A percentile compares a stretch with the other conserved stretches of the same genome.
Evolutionary conservation across 2,113 vertebrate species (phyloP).

Genomic region (Archilochus colubris): DNA sequence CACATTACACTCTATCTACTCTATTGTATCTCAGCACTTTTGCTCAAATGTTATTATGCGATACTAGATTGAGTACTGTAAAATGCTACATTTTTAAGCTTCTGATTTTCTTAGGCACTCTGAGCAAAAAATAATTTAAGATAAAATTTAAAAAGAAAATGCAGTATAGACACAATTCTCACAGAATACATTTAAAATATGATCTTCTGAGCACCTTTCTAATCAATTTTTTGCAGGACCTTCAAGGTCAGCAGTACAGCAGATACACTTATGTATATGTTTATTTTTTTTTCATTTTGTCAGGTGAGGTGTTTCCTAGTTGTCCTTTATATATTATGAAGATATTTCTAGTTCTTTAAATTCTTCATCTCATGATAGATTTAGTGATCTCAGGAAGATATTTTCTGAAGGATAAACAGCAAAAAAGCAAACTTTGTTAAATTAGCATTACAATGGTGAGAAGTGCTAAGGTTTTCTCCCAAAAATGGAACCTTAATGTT

Average conservation of each 20-base stretch:
- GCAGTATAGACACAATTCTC: background rate
- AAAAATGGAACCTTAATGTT: background rate
- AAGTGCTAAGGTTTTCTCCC: accelerated
- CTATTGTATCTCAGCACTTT: background rate
- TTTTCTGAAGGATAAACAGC: background rate
- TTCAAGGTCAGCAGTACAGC: background rate
- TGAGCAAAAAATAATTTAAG: background rate
- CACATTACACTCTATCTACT: background rate
- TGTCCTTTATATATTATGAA: background rate
- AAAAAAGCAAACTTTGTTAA: background rate
- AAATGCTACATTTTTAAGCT: background rate
- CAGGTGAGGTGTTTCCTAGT: background rate
- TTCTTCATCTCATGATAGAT: background rate
- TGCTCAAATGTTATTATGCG: background rate
- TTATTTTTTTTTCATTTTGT: background rate
- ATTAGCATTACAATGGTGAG: background rate
- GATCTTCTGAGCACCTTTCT: background rate
- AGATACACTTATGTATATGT: background rate
- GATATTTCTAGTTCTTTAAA: background rate
- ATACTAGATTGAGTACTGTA: background rate
- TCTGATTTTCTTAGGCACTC: background rate
- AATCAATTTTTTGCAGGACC: accelerated
- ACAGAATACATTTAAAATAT: background rate
- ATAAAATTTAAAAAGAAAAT: background rate
- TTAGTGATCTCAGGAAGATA: background rate